These are phyloP conservation scores for Halichoerus grypus DNA, from an alignment of 2,113 vertebrate genomes.

Conservation along the genomic window DNA sequence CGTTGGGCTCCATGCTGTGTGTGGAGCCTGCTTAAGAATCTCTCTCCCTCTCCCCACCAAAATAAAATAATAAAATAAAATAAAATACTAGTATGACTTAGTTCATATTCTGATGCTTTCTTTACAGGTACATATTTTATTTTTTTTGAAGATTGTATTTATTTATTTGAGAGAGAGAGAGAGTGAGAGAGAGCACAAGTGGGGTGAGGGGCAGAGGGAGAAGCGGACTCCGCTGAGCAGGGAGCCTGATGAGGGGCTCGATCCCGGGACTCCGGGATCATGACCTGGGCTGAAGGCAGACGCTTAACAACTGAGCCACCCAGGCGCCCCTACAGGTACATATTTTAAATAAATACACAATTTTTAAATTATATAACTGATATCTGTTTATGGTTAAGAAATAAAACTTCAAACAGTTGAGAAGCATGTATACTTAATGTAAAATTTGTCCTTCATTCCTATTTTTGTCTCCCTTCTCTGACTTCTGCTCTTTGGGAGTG, in stretches of 20 bases:
- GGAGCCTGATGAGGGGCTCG: too few relatives aligned
- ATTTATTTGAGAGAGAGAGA: too few relatives aligned
- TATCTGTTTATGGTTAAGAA: constrained; percentile 12
- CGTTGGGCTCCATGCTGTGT: neutral
- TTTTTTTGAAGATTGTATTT: too few relatives aligned
- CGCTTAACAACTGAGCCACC: too few relatives aligned
- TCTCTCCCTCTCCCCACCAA: neutral
- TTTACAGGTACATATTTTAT: neutral
- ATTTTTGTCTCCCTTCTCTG: neutral
- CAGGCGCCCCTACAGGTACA: neutral
- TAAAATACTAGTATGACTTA: neutral
- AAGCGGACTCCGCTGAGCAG: too few relatives aligned
- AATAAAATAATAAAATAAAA: neutral
- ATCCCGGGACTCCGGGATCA: too few relatives aligned
- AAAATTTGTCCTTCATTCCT: constrained; percentile 7
- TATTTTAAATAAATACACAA: neutral
- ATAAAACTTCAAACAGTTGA: neutral
- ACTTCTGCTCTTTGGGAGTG: neutral
- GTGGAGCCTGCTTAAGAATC: neutral
- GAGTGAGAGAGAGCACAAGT: too few relatives aligned
- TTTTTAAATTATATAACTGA: neutral
- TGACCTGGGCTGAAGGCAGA: too few relatives aligned
- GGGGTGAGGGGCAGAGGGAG: too few relatives aligned
- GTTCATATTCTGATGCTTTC: constrained; percentile 20
- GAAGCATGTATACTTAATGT: neutral